phyloP scores from a whole-genome alignment of 2,797 vertebrate species.

The Poeciliopsis presidionis region DNA sequence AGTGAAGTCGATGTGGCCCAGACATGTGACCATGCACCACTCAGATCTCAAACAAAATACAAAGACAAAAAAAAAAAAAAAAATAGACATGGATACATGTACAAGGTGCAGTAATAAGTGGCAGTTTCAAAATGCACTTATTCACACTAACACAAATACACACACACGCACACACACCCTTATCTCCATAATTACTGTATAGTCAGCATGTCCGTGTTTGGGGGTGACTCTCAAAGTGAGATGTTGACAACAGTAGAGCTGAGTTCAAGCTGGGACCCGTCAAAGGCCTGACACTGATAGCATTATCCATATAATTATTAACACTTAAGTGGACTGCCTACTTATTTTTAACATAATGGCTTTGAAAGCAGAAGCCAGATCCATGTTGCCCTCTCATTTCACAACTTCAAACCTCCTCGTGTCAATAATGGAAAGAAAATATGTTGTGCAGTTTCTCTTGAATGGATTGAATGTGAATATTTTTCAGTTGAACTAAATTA shows the following conservation, averaged over 20 bases:
- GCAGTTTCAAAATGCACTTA: slow-evolving; percentile 19
- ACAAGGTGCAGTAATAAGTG: slow-evolving; percentile 20
- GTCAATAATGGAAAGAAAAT: slow-evolving; percentile 38
- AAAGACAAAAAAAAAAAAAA: slow-evolving; percentile 18
- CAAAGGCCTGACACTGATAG: slow-evolving; percentile 77
- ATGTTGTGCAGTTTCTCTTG: slow-evolving; percentile 29
- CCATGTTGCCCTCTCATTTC: slow-evolving; percentile 37
- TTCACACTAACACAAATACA: background rate
- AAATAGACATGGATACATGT: slow-evolving; percentile 24
- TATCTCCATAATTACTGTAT: slow-evolving; percentile 79
- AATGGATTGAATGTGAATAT: slow-evolving; percentile 27
- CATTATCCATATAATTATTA: slow-evolving; percentile 80
- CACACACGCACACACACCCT: slow-evolving; percentile 16
- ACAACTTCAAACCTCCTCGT: slow-evolving; percentile 19
- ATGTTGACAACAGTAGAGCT: slow-evolving; percentile 74
- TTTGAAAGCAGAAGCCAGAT: slow-evolving; percentile 54
- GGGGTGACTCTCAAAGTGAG: slow-evolving; percentile 74
- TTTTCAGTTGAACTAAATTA: slow-evolving; percentile 8
- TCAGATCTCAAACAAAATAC: slow-evolving; percentile 37
- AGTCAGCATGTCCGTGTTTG: slow-evolving; percentile 74
- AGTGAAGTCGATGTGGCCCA: slow-evolving; percentile 55
- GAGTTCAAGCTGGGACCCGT: slow-evolving; percentile 73
- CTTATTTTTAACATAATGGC: slow-evolving; percentile 71
- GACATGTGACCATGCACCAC: slow-evolving; percentile 30
- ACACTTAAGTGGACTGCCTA: slow-evolving; percentile 72